These are phyloP conservation scores for Onchidella celtica DNA, from an alignment of 2,888 invertebrate species.

Conservation along the genomic window DNA sequence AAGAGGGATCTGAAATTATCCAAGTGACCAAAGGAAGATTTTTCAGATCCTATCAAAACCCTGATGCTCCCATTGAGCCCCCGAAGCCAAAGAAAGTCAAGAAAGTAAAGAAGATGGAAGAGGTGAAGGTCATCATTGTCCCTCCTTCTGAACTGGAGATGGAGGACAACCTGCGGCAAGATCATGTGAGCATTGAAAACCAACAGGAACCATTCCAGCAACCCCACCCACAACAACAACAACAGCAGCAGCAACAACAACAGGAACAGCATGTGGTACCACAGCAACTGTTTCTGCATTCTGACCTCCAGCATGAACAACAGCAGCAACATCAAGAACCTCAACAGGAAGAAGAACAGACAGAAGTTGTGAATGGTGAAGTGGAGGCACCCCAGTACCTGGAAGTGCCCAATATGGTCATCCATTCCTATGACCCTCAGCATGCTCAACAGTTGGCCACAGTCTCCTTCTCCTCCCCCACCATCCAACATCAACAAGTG, in stretches of 20 bases:
- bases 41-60: slow-evolving; percentile 53
- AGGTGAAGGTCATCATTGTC: slow-evolving; percentile 37
- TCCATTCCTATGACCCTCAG: slow-evolving; percentile 38
- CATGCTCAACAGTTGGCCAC: slow-evolving; percentile 40
- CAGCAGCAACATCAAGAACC: background rate
- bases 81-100: slow-evolving; percentile 43
- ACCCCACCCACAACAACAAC: slow-evolving; percentile 9
- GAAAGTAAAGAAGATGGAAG: slow-evolving; percentile 18
- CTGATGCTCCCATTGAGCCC: slow-evolving; percentile 21
- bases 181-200: background rate
- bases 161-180: background rate
- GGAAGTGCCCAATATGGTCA: slow-evolving; percentile 46
- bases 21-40: slow-evolving; percentile 64
- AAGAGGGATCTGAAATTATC: slow-evolving; percentile 69
- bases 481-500: slow-evolving; percentile 19
- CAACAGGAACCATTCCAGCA: slow-evolving; percentile 6
- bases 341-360: background rate
- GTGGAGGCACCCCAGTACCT: slow-evolving; percentile 34
- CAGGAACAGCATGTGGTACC: background rate
- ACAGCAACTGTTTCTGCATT: background rate
- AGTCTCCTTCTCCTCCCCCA: slow-evolving; percentile 6
- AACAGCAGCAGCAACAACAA: background rate
- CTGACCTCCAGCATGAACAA: background rate
- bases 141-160: slow-evolving; percentile 38
- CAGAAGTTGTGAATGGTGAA: background rate